Conservation (phyloP, 2,797 vertebrate genomes). For the Danio albolineatus region DNA sequence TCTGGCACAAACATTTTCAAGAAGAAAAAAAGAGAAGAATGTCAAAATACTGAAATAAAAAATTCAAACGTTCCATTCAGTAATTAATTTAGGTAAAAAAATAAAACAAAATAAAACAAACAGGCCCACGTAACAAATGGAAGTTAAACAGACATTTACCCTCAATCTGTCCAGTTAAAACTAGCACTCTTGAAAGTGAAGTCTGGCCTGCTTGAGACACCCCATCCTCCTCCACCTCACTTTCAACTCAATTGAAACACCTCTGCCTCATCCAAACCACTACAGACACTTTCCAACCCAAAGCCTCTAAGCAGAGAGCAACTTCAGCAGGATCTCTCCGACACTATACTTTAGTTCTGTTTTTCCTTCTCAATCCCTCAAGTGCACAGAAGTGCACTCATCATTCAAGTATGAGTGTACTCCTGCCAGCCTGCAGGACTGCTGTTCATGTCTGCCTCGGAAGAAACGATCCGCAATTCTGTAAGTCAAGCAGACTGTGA, state of each 20-base stretch:
- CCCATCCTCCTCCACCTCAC: conserved; percentile 11
- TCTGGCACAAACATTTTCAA: no score
- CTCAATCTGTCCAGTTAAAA: background rate
- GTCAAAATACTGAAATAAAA: background rate
- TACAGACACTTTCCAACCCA: conserved; percentile 50
- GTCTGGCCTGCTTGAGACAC: conserved; percentile 64
- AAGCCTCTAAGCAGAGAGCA: conserved; percentile 60
- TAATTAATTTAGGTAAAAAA: background rate
- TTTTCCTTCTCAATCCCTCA: conserved; percentile 25
- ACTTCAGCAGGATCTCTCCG: conserved; percentile 60
- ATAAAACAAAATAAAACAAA: no score
- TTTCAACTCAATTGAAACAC: conserved; percentile 68
- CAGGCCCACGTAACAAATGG: background rate
- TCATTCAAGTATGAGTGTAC: conserved; percentile 1
- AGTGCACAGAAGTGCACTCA: conserved; percentile 15
- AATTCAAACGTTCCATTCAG: background rate
- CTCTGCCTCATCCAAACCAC: conserved; percentile 53
- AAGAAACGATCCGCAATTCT: background rate
- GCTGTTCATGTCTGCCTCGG: background rate
- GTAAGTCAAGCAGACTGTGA: background rate
- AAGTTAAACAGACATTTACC: background rate
- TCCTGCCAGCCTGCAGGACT: conserved; percentile 7
- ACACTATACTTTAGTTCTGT: conserved; percentile 16
- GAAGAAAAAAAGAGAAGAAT: background rate
- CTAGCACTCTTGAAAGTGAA: conserved; percentile 56